Base-by-base conservation (phyloP, 2,888 invertebrate genomes). In the Furcula furcula region DNA sequence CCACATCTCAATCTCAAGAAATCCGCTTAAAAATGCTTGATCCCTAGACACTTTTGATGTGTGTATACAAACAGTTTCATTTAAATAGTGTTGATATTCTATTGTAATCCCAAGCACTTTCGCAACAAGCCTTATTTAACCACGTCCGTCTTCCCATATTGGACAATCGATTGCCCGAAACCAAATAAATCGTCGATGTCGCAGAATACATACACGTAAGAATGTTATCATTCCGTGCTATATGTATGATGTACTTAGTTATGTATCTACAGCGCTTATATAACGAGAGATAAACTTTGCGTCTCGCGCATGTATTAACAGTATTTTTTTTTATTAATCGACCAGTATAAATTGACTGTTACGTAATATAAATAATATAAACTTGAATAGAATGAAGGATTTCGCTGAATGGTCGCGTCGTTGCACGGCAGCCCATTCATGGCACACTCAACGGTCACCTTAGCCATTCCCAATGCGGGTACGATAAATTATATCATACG, bases 301-400 rank as follows among this genome's bases (percentile, higher is more conserved):
- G 44, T 36, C 41, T 40, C 36, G 27, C 33, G 44, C 32, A 55
- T 46, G 31, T 42, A 47, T 57, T 33, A 43, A 35, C 36, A 48
- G 46, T 44, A 51, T 48, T 60, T 53, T 57, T 55, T 60, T 62
- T 49, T 57, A 57, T 62, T 64, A 54, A 60, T 59, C 47, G 45
- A 44, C 52, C 52, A 62, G 64, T 65, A 62, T 61, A 40, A 61
- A 55, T 43, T 29, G 46, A 46, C 37, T 36, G 47, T 76, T 77
- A 73, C 73, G 71, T 70, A 76, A 78, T 63, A 66, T 71, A 66
- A 69, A 51, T 67, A 66, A 62, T 57, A n/a, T n/a, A n/a, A n/a
- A n/a, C n/a, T n/a, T n/a, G n/a, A n/a, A n/a, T 65, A 73, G 67
- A 72, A 76, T 76, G 69, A 76, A 74, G 71, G 72, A 74, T 65